Conservation (phyloP, 2,113 vertebrate genomes). For the Psilopsiagon aurifrons region DNA sequence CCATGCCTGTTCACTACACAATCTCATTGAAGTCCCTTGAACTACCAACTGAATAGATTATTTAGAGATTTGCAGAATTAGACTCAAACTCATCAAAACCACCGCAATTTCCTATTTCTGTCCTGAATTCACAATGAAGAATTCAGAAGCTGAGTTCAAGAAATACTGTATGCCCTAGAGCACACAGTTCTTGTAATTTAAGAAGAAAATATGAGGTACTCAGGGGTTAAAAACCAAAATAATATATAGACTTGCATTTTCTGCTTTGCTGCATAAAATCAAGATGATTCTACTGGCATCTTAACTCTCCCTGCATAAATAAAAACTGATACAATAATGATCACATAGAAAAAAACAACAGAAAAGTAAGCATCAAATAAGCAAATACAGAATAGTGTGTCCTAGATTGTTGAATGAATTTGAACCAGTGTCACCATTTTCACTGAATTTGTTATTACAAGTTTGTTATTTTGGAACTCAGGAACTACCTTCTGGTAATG, state of each 20-base stretch:
- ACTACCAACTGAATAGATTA: neutral
- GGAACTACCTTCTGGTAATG: neutral
- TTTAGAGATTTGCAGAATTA: neutral
- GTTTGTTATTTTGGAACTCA: constrained; percentile 9
- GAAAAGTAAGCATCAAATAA: neutral
- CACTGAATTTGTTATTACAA: neutral
- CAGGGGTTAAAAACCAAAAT: neutral
- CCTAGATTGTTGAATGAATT: neutral
- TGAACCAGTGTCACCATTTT: neutral
- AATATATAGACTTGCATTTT: neutral
- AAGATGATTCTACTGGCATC: neutral
- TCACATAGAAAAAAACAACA: neutral
- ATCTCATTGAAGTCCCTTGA: neutral
- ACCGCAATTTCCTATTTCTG: neutral
- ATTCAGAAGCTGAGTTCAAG: neutral
- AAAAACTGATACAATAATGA: neutral
- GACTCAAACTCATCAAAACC: neutral
- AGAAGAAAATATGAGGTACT: neutral
- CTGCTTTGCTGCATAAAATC: neutral
- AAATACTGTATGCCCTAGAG: neutral
- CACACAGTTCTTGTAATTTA: neutral
- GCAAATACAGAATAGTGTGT: neutral
- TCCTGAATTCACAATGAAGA: neutral
- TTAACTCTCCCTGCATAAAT: neutral
- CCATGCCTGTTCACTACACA: neutral